phyloP scores from a whole-genome alignment of 1,140 invertebrate genomes.

The Drosophila ohnishii region DNA sequence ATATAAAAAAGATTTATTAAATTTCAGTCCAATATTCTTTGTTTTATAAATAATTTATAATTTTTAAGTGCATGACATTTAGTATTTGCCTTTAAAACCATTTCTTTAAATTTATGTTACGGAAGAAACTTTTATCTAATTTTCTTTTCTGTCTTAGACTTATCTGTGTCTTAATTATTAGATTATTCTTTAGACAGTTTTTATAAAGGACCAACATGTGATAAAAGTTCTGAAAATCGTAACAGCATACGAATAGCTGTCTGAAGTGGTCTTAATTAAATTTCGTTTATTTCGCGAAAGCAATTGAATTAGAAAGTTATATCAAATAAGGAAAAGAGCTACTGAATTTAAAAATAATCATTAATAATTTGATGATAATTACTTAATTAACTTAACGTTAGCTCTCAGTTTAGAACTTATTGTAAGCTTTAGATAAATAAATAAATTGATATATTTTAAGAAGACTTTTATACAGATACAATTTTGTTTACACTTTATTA shows the following conservation, averaged over 20 bases:
- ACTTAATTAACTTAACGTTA: no score
- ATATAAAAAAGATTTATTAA: neutral
- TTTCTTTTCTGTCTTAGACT: neutral
- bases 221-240: neutral
- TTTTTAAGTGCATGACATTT: no score
- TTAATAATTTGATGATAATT: neutral
- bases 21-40: neutral
- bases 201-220: neutral
- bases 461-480: neutral
- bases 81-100: neutral
- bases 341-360: neutral
- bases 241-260: neutral
- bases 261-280: neutral
- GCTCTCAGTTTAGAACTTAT: no score
- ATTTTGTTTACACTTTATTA: neutral
- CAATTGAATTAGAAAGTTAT: neutral
- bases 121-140: neutral
- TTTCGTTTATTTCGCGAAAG: neutral
- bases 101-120: neutral
- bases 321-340: neutral
- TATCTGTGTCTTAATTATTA: constrained; percentile 47
- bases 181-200: constrained; percentile 36
- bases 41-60: no score
- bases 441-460: no score
- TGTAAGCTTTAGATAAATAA: no score